A percentile compares a stretch with the other conserved stretches of the same genome.
Conservation (phyloP, 37 sponge, comb jelly and placozoan genomes). For the Beroe ovata region DNA sequence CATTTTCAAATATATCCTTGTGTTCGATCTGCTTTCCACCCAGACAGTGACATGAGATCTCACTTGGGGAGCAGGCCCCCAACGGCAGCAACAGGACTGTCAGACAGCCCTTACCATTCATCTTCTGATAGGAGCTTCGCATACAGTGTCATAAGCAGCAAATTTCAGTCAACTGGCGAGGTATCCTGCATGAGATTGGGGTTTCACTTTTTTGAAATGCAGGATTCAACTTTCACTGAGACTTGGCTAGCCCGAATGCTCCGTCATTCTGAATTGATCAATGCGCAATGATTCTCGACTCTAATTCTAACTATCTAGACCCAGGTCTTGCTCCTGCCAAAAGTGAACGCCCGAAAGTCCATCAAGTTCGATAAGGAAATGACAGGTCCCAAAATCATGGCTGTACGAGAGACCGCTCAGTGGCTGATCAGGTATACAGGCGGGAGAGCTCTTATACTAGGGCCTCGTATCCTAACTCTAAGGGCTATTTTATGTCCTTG, state of each 20-base stretch:
- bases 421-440: constrained; percentile 39
- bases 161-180: constrained; percentile 60
- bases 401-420: constrained; percentile 60
- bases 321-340: constrained; percentile 43
- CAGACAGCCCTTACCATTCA: not conserved
- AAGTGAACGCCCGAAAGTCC: constrained; percentile 48
- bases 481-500: no score
- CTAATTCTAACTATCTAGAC: constrained; percentile 13
- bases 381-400: constrained; percentile 66
- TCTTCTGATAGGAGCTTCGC: constrained; percentile 55
- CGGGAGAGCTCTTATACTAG: no score
- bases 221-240: no score
- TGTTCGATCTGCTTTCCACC: no score
- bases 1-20: no score
- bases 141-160: constrained; percentile 41
- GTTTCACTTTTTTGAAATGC: no score
- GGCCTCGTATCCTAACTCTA: no score
- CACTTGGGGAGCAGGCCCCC: not conserved
- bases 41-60: not conserved
- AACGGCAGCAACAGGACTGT: constrained; percentile 12
- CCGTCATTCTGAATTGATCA: no score
- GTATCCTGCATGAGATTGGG: no score
- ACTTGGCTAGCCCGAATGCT: no score
- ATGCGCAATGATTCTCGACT: no score
- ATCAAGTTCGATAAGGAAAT: constrained; percentile 14